Base-by-base conservation (phyloP, 2,888 invertebrate genomes). In the Acrobasis suavella region DNA sequence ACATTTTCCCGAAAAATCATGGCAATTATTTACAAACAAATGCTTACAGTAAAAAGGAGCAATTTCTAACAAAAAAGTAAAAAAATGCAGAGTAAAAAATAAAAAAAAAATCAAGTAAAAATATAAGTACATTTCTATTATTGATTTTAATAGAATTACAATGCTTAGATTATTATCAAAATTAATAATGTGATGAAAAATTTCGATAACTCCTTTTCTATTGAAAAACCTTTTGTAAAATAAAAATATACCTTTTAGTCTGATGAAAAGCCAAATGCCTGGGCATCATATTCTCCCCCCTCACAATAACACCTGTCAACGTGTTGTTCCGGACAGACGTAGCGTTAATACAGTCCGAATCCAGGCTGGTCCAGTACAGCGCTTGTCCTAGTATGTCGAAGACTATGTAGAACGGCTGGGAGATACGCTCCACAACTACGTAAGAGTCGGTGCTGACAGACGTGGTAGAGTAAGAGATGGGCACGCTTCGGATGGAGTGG, bases 311-410 rank as follows among this genome's bases (percentile, higher is more conserved):
- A 0, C 96, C 96, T 3, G 93, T 83, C 22, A 94, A 93, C 1
- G 93, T 93, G 76, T 94, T 94, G 76, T 84, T 94, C 65, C 96
- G 95, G 37, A 96, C 93, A 66, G 96, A 94, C 0, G 98, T 98
- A 0, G 97, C 96, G 82, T 98, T 98, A 58, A 98, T 98, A 0
- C 96, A 95, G 81, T 98, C 96, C 9, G 96, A 95, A 67, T 94
- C 94, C 0, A 96, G 93, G 74, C 97, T 97, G 0, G 97, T 96
- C 98, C 98, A 98, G 87, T 97, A 98, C 0, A 99, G 82, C 1
- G 97, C 89, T 15, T 97, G 93, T 0, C 97, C 96, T 42, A 97
- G 93, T 0, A 96, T 95, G 84, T 98, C 98, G 9, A 98, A 91
- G 0, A 96, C 98, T 73, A 98, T 94, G 83, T 98, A 97, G 77